Percentiles rank a stretch among this genome's conserved stretches.
Conservation (phyloP, 2,888 invertebrate species). For the Gnatocerus cornutus region DNA sequence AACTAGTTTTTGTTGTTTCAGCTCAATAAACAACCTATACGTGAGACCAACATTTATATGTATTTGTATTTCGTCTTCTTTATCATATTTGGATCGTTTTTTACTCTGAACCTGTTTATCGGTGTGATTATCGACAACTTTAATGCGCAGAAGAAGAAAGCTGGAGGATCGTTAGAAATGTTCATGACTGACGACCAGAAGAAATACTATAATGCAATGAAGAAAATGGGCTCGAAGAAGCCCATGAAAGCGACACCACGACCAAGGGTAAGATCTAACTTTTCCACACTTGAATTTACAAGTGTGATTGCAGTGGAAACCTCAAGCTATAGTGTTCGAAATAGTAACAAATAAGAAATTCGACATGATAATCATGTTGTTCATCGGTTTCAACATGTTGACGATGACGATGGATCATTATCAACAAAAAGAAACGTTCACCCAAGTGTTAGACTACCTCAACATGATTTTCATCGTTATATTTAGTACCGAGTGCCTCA, state of each 20-base stretch:
- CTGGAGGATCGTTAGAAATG: slow-evolving; percentile 98
- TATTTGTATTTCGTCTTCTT: slow-evolving; percentile 99
- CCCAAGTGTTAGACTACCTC: slow-evolving; percentile 90
- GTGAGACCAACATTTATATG: slow-evolving; percentile 97
- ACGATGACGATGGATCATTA: slow-evolving; percentile 99
- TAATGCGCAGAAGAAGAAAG: slow-evolving; percentile 99
- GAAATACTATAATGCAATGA: slow-evolving; percentile 99
- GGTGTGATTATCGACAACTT: slow-evolving; percentile 99
- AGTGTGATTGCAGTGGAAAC: slow-evolving; percentile 88
- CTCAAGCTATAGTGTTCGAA: slow-evolving; percentile 97
- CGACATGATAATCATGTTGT: slow-evolving; percentile 99
- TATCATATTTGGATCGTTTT: slow-evolving; percentile 99
- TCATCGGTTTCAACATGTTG: slow-evolving; percentile 98
- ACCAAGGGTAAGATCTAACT: slow-evolving; percentile 87
- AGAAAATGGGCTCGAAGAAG: slow-evolving; percentile 99
- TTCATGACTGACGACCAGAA: slow-evolving; percentile 99
- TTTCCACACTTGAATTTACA: not conserved
- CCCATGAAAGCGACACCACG: slow-evolving; percentile 98
- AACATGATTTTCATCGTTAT: slow-evolving; percentile 99
- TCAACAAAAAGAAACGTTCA: slow-evolving; percentile 89
- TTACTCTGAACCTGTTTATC: slow-evolving; percentile 99
- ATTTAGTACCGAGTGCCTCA: slow-evolving; percentile 97
- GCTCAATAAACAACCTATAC: slow-evolving; percentile 91
- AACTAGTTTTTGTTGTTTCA: slow-evolving; percentile 67
- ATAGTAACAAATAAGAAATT: slow-evolving; percentile 98